Evolutionary conservation across 2,888 invertebrate genomes (phyloP), one percentile per base, ranked within the genome.

Genomic region (Pemphredon lugubris): DNA sequence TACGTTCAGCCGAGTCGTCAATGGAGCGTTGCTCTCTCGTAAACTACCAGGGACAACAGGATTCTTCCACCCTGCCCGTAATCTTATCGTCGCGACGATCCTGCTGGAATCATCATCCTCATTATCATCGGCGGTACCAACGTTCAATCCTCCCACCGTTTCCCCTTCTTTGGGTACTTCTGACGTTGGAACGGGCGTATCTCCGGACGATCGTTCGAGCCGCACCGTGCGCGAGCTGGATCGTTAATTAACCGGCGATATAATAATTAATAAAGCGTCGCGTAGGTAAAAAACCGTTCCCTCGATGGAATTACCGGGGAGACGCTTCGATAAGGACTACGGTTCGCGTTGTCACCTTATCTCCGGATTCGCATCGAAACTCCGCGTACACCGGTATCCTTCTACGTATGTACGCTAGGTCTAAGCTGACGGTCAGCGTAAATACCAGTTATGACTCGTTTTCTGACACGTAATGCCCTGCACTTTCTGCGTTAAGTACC

Each of bases 181-280:
- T 20, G 37, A n/a, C 47, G 44, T 9, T 4, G 9, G 3, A 40
- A 50, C 34, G 18, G 18, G 32, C 18, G 11, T 13, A 20, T 23
- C 2, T 0, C 9, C 18, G 3, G 34, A 7, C n/a, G 21, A 45
- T 39, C 45, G 32, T 45, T 20, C 11, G 14, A 20, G 18, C 40
- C n/a, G 65, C 47, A 51, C 68, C 58, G 0, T 16, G 40, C 14
- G 16, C 11, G 18, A 34, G 26, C 1, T 14, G 39, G 58, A 55
- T 61, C 66, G 75, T 81, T 83, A 80, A 83, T 82, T 79, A 79
- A 71, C 75, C 59, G 64, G 65, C 66, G 77, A 79, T 81, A 73
- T 65, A 76, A 81, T 78, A 80, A 83, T 83, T 82, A 83, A 81
- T 79, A 82, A 82, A 65, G 40, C 32, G n/a, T 3, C 0, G 14